Evolutionary conservation across 2,113 vertebrate genomes (phyloP).

Genomic region (Ascaphus truei): DNA sequence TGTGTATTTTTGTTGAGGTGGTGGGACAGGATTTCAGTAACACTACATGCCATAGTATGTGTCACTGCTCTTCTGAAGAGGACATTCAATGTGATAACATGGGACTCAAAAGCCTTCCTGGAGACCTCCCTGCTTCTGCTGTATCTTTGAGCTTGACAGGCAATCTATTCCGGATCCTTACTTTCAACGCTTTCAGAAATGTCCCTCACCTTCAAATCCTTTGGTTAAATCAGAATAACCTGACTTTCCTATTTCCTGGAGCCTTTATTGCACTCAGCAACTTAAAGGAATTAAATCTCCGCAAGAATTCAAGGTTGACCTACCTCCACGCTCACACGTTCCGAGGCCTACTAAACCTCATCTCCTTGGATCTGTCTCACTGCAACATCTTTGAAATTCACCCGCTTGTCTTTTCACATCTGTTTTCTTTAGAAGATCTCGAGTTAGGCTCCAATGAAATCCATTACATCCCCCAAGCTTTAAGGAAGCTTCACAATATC

Average conservation of each 20-base stretch:
- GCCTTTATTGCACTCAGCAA: slow-evolving; percentile 45
- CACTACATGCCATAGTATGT: slow-evolving; percentile 43
- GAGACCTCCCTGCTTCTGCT: slow-evolving; percentile 43
- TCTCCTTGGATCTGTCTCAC: slow-evolving; percentile 52
- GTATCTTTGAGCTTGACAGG: slow-evolving; percentile 49
- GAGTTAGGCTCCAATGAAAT: slow-evolving; percentile 52
- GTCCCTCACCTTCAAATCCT: slow-evolving; percentile 52
- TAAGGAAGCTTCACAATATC: slow-evolving; percentile 51
- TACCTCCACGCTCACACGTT: slow-evolving; percentile 53
- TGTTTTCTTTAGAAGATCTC: slow-evolving; percentile 46
- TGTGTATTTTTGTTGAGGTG: slow-evolving; percentile 26
- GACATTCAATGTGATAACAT: slow-evolving; percentile 42
- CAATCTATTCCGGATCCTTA: slow-evolving; percentile 45
- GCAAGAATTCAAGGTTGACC: slow-evolving; percentile 49
- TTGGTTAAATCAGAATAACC: slow-evolving; percentile 52
- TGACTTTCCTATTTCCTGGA: slow-evolving; percentile 54
- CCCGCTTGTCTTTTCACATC: slow-evolving; percentile 51
- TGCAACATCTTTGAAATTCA: slow-evolving; percentile 57
- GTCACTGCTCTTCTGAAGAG: slow-evolving; percentile 42
- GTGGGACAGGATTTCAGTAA: slow-evolving; percentile 1
- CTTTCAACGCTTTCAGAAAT: slow-evolving; percentile 45
- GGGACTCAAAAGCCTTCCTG: slow-evolving; percentile 46
- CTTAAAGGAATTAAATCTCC: slow-evolving; percentile 50
- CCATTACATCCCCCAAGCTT: slow-evolving; percentile 48
- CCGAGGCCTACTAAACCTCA: slow-evolving; percentile 47